Evolutionary conservation across 2,797 vertebrate species (phyloP).

Genomic region (Leuciscus waleckii): DNA sequence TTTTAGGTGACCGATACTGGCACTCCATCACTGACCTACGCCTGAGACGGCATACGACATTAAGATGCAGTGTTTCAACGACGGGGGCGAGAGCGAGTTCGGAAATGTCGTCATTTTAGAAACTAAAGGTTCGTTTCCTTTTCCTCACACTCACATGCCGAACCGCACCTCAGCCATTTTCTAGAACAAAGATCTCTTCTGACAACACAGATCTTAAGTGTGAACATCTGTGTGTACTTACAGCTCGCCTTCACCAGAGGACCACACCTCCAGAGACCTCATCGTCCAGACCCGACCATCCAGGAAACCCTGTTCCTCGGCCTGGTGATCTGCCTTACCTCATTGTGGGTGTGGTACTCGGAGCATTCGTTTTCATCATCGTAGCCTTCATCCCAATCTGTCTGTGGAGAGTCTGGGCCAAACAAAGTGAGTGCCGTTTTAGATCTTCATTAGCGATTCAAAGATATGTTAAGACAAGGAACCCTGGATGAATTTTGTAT

Average conservation of each 20-base stretch:
- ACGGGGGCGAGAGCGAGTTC: constrained; percentile 96
- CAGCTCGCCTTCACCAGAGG: constrained; percentile 80
- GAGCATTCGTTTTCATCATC: constrained; percentile 91
- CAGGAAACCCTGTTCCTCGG: constrained; percentile 79
- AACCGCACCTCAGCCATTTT: neutral
- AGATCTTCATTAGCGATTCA: neutral
- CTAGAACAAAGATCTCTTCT: neutral
- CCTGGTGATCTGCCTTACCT: constrained; percentile 93
- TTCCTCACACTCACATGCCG: neutral
- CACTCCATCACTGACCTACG: constrained; percentile 94
- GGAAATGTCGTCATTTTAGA: constrained; percentile 98
- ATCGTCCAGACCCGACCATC: accelerated
- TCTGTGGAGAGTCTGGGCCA: constrained; percentile 96
- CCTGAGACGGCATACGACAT: constrained; percentile 98
- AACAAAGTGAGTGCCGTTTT: constrained; percentile 87
- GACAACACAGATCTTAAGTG: constrained; percentile 27
- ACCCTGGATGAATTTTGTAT: neutral
- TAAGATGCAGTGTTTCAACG: constrained; percentile 99
- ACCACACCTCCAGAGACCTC: constrained; percentile 76
- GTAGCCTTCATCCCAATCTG: constrained; percentile 97
- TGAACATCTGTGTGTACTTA: constrained; percentile 64
- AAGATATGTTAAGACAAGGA: neutral
- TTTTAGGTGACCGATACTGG: constrained; percentile 90
- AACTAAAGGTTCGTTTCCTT: constrained; percentile 87
- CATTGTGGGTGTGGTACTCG: constrained; percentile 91